A percentile compares a stretch with the other conserved stretches of the same genome.
Conservation (phyloP, 2,797 vertebrate genomes). For the Poeciliopsis gracilis region DNA sequence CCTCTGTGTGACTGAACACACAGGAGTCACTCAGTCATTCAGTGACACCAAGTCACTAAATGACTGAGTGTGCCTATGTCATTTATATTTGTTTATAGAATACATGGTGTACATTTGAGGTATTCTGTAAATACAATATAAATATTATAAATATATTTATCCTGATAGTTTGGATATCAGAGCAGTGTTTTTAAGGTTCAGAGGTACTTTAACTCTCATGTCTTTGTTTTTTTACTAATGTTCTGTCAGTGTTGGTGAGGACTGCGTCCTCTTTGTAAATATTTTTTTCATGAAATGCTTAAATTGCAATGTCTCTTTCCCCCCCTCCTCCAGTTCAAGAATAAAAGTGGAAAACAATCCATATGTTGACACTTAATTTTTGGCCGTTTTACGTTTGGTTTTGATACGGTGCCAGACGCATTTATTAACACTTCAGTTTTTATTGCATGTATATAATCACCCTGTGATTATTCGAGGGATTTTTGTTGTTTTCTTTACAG, state of each 20-base stretch:
- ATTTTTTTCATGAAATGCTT: slow-evolving; percentile 81
- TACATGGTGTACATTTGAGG: slow-evolving; percentile 79
- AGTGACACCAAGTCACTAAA: too few species aligned
- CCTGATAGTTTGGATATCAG: slow-evolving; percentile 78
- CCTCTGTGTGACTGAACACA: too few species aligned
- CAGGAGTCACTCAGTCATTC: too few species aligned
- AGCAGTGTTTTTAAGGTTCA: slow-evolving; percentile 78
- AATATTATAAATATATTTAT: slow-evolving; percentile 83
- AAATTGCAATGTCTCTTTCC: slow-evolving; percentile 58
- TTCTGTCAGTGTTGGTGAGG: slow-evolving; percentile 66
- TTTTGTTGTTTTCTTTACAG: too few species aligned
- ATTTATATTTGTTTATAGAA: slow-evolving; percentile 84
- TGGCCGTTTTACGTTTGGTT: neutral
- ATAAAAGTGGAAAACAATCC: slow-evolving; percentile 69
- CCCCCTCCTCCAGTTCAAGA: slow-evolving; percentile 68
- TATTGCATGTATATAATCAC: neutral
- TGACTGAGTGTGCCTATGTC: slow-evolving; percentile 74
- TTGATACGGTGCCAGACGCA: neutral
- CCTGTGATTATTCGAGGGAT: too few species aligned
- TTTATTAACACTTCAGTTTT: neutral
- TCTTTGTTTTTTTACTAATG: slow-evolving; percentile 77
- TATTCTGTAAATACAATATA: slow-evolving; percentile 86
- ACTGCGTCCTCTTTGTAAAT: slow-evolving; percentile 75
- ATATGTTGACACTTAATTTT: slow-evolving; percentile 4
- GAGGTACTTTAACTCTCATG: slow-evolving; percentile 65